Percentiles rank a stretch among this genome's conserved stretches.
These are phyloP conservation scores for Bothrops alternatus DNA, from an alignment of 2,797 vertebrate genomes.

Conservation along the genomic window DNA sequence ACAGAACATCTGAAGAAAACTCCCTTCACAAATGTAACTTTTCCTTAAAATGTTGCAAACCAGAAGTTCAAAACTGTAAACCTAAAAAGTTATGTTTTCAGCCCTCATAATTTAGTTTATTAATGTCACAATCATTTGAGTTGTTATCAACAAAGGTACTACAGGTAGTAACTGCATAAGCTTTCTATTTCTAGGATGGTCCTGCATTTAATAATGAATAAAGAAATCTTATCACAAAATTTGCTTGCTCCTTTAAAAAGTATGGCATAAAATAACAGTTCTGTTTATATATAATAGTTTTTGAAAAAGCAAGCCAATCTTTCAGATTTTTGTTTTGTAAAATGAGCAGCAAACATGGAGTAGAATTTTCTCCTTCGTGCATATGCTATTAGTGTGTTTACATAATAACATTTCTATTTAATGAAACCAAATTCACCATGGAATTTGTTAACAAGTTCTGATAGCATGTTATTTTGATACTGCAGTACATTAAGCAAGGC, in stretches of 20 bases:
- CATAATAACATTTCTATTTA: background rate
- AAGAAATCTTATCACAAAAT: background rate
- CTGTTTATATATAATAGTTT: background rate
- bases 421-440: background rate
- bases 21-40: background rate
- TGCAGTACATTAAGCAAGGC: background rate
- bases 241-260: background rate
- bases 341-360: background rate
- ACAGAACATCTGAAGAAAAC: background rate
- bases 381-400: background rate
- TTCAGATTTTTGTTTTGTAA: background rate
- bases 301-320: background rate
- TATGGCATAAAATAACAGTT: background rate
- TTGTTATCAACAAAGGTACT: background rate
- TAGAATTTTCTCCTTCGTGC: background rate
- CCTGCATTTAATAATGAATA: background rate
- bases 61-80: background rate
- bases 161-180: background rate
- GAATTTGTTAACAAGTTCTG: conserved; percentile 5
- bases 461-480: background rate
- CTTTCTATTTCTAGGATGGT: background rate
- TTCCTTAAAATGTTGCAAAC: background rate
- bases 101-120: background rate
- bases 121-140: background rate
- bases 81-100: background rate